Evolutionary conservation across 2,113 vertebrate genomes (phyloP), one percentile per base, ranked within the genome.

Genomic region (Mormyrus lacerda): DNA sequence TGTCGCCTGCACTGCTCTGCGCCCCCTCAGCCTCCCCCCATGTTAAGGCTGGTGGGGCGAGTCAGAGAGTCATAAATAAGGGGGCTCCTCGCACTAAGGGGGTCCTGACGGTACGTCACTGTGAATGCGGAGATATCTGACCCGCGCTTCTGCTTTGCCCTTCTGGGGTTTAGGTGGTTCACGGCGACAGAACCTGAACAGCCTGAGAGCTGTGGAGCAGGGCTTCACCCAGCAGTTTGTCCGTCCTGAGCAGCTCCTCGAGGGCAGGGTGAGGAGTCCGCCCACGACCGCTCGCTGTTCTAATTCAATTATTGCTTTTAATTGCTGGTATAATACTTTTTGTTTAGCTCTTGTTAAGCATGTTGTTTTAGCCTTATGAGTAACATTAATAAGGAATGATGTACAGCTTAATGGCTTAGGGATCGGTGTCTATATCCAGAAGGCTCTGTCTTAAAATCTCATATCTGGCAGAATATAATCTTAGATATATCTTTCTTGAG

Each of bases 161-260:
- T 53, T 93, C 89, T 93, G 89, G 90, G 89, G 92, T 93, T 21
- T 44, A 95, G 95, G 94, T 90, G 94, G 89, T 4, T 93, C 92
- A 45, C 89, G 90, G 35, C 95, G 93, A 45, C 95, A 93, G 89
- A 93, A 93, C 88, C 93, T 95, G 17, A 92, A 94, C 89, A 93
- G 92, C 93, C 94, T 92, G 87, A 94, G 91, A 15, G 21, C 94
- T 1, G 94, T 94, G 88, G 96, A 97, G 65, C 96, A 94, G 89
- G 95, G 94, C 90, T 96, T 96, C 92, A 95, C 94, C 79, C 94
- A 93, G n/a, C 95, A 96, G 87, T 96, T 96, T 11, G 85, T 97
- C 91, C 94, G 95, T 84, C 95, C 96, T 0, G 95, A 97, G 53
- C 96, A 97, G 91, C 93, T 97, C 50, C 93, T 97, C 0, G 96